These are phyloP conservation scores for Apostichopus californicus DNA, from an alignment of 35 echinoderm and acorn worm species.

Conservation along the genomic window DNA sequence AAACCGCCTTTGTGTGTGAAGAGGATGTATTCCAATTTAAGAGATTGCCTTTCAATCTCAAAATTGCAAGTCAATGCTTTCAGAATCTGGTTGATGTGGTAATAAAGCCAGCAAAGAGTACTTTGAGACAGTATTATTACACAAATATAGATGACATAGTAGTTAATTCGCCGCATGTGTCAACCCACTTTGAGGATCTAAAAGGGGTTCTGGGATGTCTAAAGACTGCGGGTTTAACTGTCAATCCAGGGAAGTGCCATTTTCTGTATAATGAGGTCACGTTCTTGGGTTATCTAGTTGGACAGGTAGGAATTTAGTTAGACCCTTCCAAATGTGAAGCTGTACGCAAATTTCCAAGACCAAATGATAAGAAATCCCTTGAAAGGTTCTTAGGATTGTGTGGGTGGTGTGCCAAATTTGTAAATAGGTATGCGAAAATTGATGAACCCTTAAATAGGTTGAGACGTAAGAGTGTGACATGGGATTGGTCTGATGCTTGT, in stretches of 20 bases:
- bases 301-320: neutral
- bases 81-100: constrained; percentile 13
- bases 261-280: constrained; percentile 14
- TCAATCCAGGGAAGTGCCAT: constrained; percentile 26
- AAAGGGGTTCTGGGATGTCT: neutral
- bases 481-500: neutral
- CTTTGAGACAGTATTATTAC: constrained; percentile 8
- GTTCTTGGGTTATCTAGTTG: constrained; percentile 13
- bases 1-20: neutral
- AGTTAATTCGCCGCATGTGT: constrained; percentile 1
- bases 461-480: neutral
- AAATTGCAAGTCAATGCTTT: constrained; percentile 4
- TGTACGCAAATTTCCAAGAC: neutral
- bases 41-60: neutral
- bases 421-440: neutral
- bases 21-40: neutral
- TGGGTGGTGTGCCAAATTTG: constrained; percentile 42
- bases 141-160: constrained; percentile 35
- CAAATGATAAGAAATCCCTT: constrained; percentile 19
- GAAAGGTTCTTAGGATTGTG: constrained; percentile 21
- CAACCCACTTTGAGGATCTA: constrained; percentile 18
- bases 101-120: neutral
- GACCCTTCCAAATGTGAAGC: constrained; percentile 23
- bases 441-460: constrained; percentile 1
- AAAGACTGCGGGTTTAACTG: constrained; percentile 11